phyloP scores from a whole-genome alignment of 2,113 vertebrate genomes.

The Oryctolagus cuniculus region DNA sequence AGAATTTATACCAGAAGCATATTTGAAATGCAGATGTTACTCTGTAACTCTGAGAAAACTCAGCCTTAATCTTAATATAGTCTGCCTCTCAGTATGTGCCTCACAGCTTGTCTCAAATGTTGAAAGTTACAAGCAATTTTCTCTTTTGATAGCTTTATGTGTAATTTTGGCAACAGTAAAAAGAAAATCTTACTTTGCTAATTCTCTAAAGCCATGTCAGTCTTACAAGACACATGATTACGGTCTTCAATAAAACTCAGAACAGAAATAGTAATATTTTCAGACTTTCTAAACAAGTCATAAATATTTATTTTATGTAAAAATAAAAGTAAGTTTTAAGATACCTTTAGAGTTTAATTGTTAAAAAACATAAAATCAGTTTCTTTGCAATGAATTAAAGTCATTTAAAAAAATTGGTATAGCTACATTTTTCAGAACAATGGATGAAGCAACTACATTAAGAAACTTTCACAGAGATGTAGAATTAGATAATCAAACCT shows the following conservation, averaged over 20 bases:
- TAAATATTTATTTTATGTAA: conserved; percentile 51
- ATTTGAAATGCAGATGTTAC: conserved; percentile 14
- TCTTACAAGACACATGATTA: conserved; percentile 49
- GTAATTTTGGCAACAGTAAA: conserved; percentile 54
- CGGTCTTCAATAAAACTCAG: conserved; percentile 44
- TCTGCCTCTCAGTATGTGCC: neutral
- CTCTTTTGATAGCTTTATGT: conserved; percentile 20
- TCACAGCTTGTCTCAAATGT: conserved; percentile 28
- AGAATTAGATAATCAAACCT: neutral
- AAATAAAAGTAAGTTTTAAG: conserved; percentile 60
- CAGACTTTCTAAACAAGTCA: conserved; percentile 61
- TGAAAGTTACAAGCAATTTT: conserved; percentile 42
- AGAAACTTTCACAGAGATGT: neutral
- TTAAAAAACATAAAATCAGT: conserved; percentile 33
- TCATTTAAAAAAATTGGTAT: conserved; percentile 17
- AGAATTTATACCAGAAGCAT: conserved; percentile 47
- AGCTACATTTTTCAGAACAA: conserved; percentile 23
- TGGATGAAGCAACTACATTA: neutral
- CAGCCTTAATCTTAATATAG: neutral
- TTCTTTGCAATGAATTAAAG: conserved; percentile 22
- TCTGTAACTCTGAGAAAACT: neutral
- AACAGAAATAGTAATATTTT: neutral
- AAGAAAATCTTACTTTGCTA: conserved; percentile 50
- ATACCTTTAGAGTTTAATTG: conserved; percentile 37
- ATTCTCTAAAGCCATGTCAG: conserved; percentile 58